Base-by-base conservation (phyloP, 2,888 invertebrate species). In the Habroteleia sp. region DNA sequence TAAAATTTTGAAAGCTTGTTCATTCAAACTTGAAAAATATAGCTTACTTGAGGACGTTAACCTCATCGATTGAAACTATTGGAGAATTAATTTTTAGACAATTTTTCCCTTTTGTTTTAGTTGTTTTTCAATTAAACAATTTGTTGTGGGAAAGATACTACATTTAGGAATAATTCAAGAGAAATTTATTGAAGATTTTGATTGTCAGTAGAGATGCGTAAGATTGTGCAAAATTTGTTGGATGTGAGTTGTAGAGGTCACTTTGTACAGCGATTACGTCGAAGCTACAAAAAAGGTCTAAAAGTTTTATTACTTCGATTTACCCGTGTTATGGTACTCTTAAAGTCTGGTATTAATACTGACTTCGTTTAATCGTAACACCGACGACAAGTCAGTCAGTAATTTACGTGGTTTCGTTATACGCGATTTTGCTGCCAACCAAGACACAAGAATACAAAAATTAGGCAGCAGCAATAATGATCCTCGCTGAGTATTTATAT, bases 301-400 rank as follows among this genome's bases (percentile, higher is more conserved):
- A 66, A 58, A 66, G 60, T 62, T 73, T 73, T 73, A 73, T 73
- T 73, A 52, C 66, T 60, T 73, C 73, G 66, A 73, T 73, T 73
- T 60, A 54, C 8, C 25, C 66, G 73, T 60, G 44, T 60, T 52
- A 73, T 66, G 58, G 66, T 60, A 73, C 73, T 54, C 66, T 66
- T 42, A 73, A 73, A 73, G 66, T 48, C 44, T 35, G 33, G 60
- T 54, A 60, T 73, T 73, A 73, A 73, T 60, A 60, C 58, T 25
- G 52, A 44, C 60, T 60, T 54, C 46, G 66, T 60, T 73, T 56
- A 58, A 73, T 73, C 72, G 72, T 48, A 52, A 46, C 48, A 25
- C 44, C 25, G 65, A 39, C 60, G 54, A 60, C 66, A 66, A 73
- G 65, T 54, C 54, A 66, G 60, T 46, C 65, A 8, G 52, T 66